Conservation (phyloP, 2,797 vertebrate genomes). For the Gymnothorax reevesii region DNA sequence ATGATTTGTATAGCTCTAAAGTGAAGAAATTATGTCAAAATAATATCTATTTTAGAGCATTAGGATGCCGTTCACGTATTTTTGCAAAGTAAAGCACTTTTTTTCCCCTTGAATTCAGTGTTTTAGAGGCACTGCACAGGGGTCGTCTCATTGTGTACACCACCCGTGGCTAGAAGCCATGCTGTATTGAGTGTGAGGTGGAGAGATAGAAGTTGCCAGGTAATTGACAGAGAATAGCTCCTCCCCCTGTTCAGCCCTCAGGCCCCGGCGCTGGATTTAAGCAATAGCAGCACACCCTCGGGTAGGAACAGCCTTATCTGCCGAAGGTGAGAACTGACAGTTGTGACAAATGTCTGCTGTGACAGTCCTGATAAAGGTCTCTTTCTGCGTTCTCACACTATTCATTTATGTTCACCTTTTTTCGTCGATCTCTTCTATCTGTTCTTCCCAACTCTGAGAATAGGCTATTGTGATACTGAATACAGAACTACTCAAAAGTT, state of each 20-base stretch:
- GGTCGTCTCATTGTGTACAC: not conserved
- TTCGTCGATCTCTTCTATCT: not conserved
- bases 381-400: conserved; percentile 38
- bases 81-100: not conserved
- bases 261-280: conserved; percentile 37
- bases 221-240: conserved; percentile 2
- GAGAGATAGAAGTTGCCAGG: conserved; percentile 9
- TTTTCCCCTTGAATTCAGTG: not conserved
- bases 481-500: not conserved
- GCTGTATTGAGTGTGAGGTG: conserved; percentile 4
- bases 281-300: conserved; percentile 31
- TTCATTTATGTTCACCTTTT: not conserved
- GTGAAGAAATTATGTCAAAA: not conserved
- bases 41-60: not conserved
- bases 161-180: not conserved
- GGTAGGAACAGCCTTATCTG: conserved; percentile 42
- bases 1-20: not conserved
- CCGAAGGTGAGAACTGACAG: conserved; percentile 44
- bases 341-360: conserved; percentile 33
- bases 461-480: not conserved
- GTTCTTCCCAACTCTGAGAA: not conserved
- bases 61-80: not conserved
- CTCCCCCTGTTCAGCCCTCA: conserved; percentile 35
- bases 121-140: not conserved
- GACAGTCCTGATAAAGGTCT: conserved; percentile 29